A percentile compares a stretch with the other conserved stretches of the same genome.
These are phyloP conservation scores for Trimorus sp. DNA, from an alignment of 2,888 invertebrate genomes.

Conservation along the genomic window DNA sequence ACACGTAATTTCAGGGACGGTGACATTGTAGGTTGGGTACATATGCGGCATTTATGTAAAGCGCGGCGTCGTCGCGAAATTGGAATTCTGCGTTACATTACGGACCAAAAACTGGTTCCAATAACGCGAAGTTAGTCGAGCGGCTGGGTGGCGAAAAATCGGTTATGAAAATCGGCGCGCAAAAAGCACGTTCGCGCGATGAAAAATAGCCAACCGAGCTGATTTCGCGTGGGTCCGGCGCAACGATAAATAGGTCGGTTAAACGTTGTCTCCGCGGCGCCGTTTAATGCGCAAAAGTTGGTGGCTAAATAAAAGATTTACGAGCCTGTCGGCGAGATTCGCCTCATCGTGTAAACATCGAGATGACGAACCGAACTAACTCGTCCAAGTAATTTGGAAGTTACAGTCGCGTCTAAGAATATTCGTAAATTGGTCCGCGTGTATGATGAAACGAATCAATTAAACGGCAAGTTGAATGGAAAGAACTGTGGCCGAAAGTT, in stretches of 20 bases:
- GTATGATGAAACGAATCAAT: slow-evolving; percentile 13
- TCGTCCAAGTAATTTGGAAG: slow-evolving; percentile 2
- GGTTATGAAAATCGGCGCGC: slow-evolving; percentile 22
- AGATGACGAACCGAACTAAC: background rate
- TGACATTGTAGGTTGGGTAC: slow-evolving; percentile 12
- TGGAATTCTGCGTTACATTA: slow-evolving; percentile 25
- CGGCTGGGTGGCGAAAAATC: slow-evolving; percentile 23
- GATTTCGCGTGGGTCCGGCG: no score
- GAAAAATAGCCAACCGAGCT: background rate
- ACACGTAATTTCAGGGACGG: slow-evolving; percentile 3
- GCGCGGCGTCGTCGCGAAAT: slow-evolving; percentile 17
- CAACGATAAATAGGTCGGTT: no score
- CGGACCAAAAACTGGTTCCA: slow-evolving; percentile 23
- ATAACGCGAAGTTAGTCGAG: slow-evolving; percentile 38
- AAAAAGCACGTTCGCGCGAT: no score
- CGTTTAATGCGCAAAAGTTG: background rate
- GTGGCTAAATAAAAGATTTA: background rate
- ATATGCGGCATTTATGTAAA: slow-evolving; percentile 31
- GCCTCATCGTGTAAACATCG: background rate
- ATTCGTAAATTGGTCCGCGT: slow-evolving; percentile 6
- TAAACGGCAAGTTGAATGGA: slow-evolving; percentile 2
- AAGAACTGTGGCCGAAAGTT: slow-evolving; percentile 12
- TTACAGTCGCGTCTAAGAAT: slow-evolving; percentile 1
- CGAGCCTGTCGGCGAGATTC: background rate
- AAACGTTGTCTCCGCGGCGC: no score